These are phyloP conservation scores for Byasa hedistus DNA, from an alignment of 2,888 invertebrate species.

Conservation along the genomic window DNA sequence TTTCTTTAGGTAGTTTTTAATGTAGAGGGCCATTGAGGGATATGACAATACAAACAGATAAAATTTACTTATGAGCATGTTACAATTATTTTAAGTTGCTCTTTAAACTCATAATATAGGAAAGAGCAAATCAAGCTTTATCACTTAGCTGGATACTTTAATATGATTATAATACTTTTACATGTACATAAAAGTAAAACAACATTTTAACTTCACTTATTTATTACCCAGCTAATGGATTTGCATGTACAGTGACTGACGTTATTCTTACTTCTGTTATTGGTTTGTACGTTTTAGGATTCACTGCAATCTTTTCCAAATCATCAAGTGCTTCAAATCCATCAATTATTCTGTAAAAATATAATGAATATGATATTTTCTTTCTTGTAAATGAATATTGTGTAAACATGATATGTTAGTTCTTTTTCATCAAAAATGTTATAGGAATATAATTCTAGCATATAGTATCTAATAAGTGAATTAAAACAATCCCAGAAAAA, in stretches of 20 bases:
- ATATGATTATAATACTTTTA: background rate
- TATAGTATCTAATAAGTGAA: background rate
- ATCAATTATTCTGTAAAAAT: constrained; percentile 92
- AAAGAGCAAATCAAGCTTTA: too few relatives aligned
- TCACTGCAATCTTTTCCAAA: constrained; percentile 95
- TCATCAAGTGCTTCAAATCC: constrained; percentile 97
- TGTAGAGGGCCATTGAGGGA: too few relatives aligned
- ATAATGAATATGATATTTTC: constrained; percentile 12
- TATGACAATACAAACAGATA: too few relatives aligned
- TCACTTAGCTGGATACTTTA: too few relatives aligned
- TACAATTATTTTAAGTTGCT: background rate
- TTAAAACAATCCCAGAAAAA: background rate
- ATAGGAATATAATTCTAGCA: background rate
- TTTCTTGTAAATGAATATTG: too few relatives aligned
- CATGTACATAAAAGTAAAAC: constrained; percentile 19
- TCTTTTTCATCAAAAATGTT: too few relatives aligned
- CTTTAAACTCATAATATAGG: background rate
- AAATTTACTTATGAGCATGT: too few relatives aligned
- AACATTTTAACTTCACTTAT: constrained; percentile 26
- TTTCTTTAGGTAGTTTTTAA: too few relatives aligned
- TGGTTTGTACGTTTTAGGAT: constrained; percentile 95
- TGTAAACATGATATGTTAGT: too few relatives aligned
- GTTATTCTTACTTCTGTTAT: constrained; percentile 92
- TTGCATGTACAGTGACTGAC: constrained; percentile 97
- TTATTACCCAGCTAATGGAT: constrained; percentile 91